A percentile compares a stretch with the other conserved stretches of the same genome.
phyloP scores from a whole-genome alignment of 2,888 invertebrate species.

The Escarpia spicata region DNA sequence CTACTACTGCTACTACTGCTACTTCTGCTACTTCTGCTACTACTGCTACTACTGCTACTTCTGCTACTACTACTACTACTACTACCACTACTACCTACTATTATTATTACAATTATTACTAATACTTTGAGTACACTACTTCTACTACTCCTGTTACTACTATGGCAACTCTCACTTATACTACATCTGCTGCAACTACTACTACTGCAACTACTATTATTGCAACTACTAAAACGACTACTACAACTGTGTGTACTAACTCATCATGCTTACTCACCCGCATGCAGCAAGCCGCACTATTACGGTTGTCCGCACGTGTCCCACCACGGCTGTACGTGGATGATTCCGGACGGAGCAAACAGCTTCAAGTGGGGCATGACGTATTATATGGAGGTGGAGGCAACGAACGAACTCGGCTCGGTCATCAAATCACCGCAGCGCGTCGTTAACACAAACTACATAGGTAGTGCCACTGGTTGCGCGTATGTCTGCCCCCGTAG shows the following conservation, averaged over 20 bases:
- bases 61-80: not conserved
- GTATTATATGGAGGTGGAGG: conserved; percentile 22
- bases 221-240: not conserved
- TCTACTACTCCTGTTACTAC: not conserved
- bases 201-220: not conserved
- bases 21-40: not conserved
- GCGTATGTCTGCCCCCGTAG: not conserved
- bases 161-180: not conserved
- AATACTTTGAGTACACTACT: not conserved
- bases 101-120: not conserved
- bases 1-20: not conserved
- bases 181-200: not conserved
- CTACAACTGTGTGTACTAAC: not conserved
- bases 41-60: not conserved
- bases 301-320: not conserved
- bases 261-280: not conserved
- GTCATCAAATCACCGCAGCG: not conserved
- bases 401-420: conserved; percentile 12
- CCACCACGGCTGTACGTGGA: conserved; percentile 22
- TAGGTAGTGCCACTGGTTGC: conserved; percentile 1
- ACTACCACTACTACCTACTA: not conserved
- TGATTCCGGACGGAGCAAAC: not conserved
- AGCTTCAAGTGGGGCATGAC: conserved; percentile 18
- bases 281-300: conserved; percentile 6
- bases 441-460: not conserved